These are phyloP conservation scores for Periophthalmodon schlosseri DNA, from an alignment of 2,113 vertebrate genomes.

Conservation along the genomic window DNA sequence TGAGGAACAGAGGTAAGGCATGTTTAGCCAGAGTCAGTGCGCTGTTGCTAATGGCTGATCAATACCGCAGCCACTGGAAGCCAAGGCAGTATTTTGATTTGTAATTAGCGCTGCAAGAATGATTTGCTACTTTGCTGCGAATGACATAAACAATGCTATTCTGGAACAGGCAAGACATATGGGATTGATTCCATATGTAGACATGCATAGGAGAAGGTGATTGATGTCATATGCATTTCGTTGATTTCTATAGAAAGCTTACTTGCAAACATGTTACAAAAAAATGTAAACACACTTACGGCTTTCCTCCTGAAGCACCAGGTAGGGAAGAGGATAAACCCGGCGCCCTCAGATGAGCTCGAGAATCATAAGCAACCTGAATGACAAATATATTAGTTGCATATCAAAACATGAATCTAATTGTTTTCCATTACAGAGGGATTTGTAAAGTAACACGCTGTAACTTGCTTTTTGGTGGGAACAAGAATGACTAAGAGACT, in stretches of 20 bases:
- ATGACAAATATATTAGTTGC: slow-evolving; percentile 3
- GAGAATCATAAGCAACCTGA: slow-evolving; percentile 84
- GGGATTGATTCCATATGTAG: not conserved
- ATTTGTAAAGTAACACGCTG: not conserved
- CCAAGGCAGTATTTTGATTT: slow-evolving; percentile 52
- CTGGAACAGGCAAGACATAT: not conserved
- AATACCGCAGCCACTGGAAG: slow-evolving; percentile 53
- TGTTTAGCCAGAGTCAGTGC: slow-evolving; percentile 48
- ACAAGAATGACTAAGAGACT: not conserved
- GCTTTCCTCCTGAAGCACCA: slow-evolving; percentile 82
- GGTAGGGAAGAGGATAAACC: slow-evolving; percentile 82
- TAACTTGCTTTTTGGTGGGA: not conserved
- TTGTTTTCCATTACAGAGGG: not conserved
- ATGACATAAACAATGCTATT: slow-evolving; percentile 40
- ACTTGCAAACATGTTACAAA: too few relatives aligned
- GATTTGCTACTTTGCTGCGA: slow-evolving; percentile 40
- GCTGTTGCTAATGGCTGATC: slow-evolving; percentile 63
- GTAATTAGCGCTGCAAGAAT: slow-evolving; percentile 51
- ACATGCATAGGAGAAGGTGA: not conserved
- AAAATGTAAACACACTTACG: slow-evolving; percentile 78
- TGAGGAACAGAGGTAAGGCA: slow-evolving; percentile 29
- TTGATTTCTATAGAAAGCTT: not conserved
- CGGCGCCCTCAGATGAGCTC: slow-evolving; percentile 84
- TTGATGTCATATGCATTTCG: not conserved
- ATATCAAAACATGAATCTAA: not conserved